Base-by-base conservation (phyloP, 2,888 invertebrate genomes). In the Zhengitettix transpicula region DNA sequence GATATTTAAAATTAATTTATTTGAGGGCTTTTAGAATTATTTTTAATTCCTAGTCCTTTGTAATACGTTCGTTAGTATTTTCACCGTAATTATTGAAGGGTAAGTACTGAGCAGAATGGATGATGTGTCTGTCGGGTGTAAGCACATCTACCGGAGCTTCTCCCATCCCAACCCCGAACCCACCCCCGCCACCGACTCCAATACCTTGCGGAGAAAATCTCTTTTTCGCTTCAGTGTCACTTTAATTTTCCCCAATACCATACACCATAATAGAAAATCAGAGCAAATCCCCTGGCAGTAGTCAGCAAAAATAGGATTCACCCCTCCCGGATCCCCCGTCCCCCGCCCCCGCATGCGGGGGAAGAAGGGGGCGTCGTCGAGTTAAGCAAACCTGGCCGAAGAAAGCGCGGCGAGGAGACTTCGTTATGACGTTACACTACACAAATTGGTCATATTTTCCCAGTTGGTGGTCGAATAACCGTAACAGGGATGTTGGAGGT, bases 221-320 rank as follows among this genome's bases (percentile, higher is more conserved):
- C 65, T 64, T 64, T 67, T 66, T 61, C 65, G 66, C 65, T 65
- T 65, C 66, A 66, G 64, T 66, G 66, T 67, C 64, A 66, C 66
- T 68, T 66, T 67, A 66, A 68, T 68, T 68, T 68, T 62, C 61
- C 62, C 64, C 51, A 60, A 62, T 62, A 59, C 59, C 55, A 57
- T 57, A 60, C 61, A 58, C 61, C 61, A 62, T 64, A 62, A 64
- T 62, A 64, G 64, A 60, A 62, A 64, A 64, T 62, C 61, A 61
- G 60, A 58, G 56, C 60, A 64, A 64, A 63, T 63, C 64, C 64
- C 63, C 57, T 52, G 63, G 60, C 58, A 64, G 61, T 62, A 63
- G 64, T 64, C 64, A 64, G 64, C 64, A 64, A 62, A 64, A 64
- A 64, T 64, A 63, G 64, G 64, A 64, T 64, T 64, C 63, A 42